Evolutionary conservation across 2,797 vertebrate species (phyloP).

Genomic region (Amniataba percoides): DNA sequence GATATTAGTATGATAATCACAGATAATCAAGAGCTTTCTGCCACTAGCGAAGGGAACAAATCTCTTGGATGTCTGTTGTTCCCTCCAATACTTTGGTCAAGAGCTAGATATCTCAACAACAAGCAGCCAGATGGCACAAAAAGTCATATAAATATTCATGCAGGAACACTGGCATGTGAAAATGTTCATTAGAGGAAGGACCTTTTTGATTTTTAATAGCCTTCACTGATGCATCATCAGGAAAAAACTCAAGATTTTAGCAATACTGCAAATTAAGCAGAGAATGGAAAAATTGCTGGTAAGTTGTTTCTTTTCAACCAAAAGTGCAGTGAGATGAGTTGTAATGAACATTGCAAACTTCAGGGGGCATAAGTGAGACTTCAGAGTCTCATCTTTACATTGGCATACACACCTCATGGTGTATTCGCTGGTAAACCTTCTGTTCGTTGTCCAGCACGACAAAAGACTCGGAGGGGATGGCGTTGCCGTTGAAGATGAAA

Average conservation of each 20-base stretch:
- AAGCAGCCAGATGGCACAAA: too few relatives aligned
- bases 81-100: background rate
- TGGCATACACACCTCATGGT: conserved; percentile 90
- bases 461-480: conserved; percentile 95
- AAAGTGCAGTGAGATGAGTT: background rate
- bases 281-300: background rate
- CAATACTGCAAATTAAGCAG: background rate
- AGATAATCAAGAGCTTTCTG: background rate
- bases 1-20: background rate
- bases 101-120: background rate
- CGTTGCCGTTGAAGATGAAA: conserved; percentile 98
- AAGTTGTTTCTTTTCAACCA: background rate
- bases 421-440: conserved; percentile 98
- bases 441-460: conserved; percentile 99
- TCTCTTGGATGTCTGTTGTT: background rate
- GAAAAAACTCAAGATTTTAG: background rate
- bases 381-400: background rate
- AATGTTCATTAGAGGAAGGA: background rate
- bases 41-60: background rate
- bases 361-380: background rate
- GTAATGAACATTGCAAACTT: background rate
- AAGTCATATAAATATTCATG: background rate
- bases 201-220: too few relatives aligned
- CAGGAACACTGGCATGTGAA: background rate
- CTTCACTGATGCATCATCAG: too few relatives aligned